Evolutionary conservation across 1,140 invertebrate genomes (phyloP), one percentile per base, ranked within the genome.

Genomic region (Trichonephila inaurata): DNA sequence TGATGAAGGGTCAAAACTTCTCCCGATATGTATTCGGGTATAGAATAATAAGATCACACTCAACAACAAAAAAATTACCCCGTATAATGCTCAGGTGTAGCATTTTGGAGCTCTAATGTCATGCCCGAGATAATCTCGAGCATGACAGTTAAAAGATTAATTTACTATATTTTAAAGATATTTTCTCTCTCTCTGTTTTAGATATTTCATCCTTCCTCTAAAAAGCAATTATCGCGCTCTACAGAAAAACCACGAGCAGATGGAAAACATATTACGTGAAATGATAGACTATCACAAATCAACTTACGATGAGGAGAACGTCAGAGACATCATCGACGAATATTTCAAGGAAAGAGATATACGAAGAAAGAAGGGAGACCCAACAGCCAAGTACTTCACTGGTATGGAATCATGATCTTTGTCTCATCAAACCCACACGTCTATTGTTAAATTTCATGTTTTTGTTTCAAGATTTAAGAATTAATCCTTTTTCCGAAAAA

Each of bases 331-430:
- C 14, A 82, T 82, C 8, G 77, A 89, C 5, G 88, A 19, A 44
- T 89, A 89, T 44, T 7, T 89, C 12, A 58, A 24, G 51, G 88
- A 89, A 89, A 51, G 66, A 60, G 66, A 77, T 18, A 44, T 21
- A 21, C 44, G 88, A 77, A 40, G 69, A 12, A 44, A n/a, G 10
- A 89, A 89, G 72, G 88, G 88, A 60, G 88, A 89, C 33, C 64
- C 64, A 8, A 77, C 88, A 58, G 64, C 66, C 1, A 2, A 89
- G 51, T 89, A 77, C n/a, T 89, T 89, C 28, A 72, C 66, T 4
- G 66, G 88, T 89, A 89, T 19, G 64, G 3, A 24, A 10, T 86
- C 60, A 8, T 12, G 0, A 51, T 12, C 5, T 0, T 51, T 64
- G 19, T 64, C 62, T 64, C 62, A 64, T 18, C 51, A 51, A 10